phyloP scores from a whole-genome alignment of 2,888 invertebrate species.

The Cheilosia soror region DNA sequence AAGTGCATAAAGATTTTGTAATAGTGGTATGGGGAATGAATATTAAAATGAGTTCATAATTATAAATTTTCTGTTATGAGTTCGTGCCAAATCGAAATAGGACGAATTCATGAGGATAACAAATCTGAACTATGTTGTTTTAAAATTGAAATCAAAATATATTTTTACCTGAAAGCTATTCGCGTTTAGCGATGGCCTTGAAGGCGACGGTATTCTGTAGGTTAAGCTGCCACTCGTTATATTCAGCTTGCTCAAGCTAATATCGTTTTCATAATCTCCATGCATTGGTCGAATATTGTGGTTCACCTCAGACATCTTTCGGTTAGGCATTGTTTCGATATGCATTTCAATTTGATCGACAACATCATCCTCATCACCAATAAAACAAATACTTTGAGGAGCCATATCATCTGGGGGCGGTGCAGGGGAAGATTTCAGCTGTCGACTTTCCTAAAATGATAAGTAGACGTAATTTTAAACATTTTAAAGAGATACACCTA shows the following conservation, averaged over 20 bases:
- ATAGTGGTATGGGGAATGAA: too few species aligned
- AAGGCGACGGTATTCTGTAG: constrained; percentile 95
- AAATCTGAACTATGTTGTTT: too few species aligned
- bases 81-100: too few species aligned
- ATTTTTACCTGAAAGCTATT: constrained; percentile 87
- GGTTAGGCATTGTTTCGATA: constrained; percentile 80
- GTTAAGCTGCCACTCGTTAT: constrained; percentile 95
- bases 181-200: constrained; percentile 88
- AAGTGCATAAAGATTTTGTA: too few species aligned
- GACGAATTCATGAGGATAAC: too few species aligned
- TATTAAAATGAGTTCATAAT: too few species aligned
- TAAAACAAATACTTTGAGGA: constrained; percentile 96
- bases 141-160: neutral
- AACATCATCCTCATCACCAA: constrained; percentile 88
- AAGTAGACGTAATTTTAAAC: neutral
- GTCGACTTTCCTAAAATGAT: constrained; percentile 77
- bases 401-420: constrained; percentile 93
- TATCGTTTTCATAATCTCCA: constrained; percentile 85
- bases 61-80: too few species aligned
- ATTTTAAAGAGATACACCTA: neutral
- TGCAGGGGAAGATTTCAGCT: constrained; percentile 77
- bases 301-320: constrained; percentile 78
- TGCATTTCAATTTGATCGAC: constrained; percentile 83
- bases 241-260: constrained; percentile 90
- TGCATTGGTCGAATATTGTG: constrained; percentile 52